These are phyloP conservation scores for Achroia grisella DNA, from an alignment of 1,140 invertebrate genomes.

Conservation along the genomic window DNA sequence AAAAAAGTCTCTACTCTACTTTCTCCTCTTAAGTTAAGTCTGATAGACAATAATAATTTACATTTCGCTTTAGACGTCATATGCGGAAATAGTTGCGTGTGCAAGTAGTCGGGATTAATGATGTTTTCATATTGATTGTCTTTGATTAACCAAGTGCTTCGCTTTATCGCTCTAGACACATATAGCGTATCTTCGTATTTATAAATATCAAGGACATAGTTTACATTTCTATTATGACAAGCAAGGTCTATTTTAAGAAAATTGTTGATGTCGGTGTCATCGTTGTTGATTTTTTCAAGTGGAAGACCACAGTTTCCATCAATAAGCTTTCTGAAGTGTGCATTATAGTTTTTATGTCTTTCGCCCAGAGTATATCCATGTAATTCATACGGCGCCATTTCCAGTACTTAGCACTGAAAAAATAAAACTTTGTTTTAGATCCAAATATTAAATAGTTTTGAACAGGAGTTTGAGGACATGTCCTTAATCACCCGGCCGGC, in stretches of 20 bases:
- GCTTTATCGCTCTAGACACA: slow-evolving; percentile 36
- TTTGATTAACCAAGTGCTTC: slow-evolving; percentile 32
- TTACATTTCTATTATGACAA: slow-evolving; percentile 25
- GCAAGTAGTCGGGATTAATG: slow-evolving; percentile 38
- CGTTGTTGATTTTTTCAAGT: too few relatives aligned
- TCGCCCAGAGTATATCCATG: too few relatives aligned
- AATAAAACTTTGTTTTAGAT: too few relatives aligned
- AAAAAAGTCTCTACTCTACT: slow-evolving; percentile 35
- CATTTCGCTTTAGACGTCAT: slow-evolving; percentile 34
- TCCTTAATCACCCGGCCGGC: too few relatives aligned
- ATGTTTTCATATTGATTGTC: slow-evolving; percentile 36
- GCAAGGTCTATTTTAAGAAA: slow-evolving; percentile 48
- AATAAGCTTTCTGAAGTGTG: too few relatives aligned
- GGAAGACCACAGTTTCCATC: too few relatives aligned
- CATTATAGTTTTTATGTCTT: too few relatives aligned
- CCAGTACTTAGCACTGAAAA: too few relatives aligned
- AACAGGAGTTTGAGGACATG: too few relatives aligned
- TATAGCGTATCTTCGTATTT: slow-evolving; percentile 43
- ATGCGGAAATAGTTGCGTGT: slow-evolving; percentile 27
- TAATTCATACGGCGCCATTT: too few relatives aligned
- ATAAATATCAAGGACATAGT: slow-evolving; percentile 32
- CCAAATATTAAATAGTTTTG: too few relatives aligned
- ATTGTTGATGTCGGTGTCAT: slow-evolving; percentile 27
- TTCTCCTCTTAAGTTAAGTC: slow-evolving; percentile 36
- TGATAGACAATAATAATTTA: slow-evolving; percentile 33